These are phyloP conservation scores for Aelia acuminata DNA, from an alignment of 2,888 invertebrate species.

Conservation along the genomic window DNA sequence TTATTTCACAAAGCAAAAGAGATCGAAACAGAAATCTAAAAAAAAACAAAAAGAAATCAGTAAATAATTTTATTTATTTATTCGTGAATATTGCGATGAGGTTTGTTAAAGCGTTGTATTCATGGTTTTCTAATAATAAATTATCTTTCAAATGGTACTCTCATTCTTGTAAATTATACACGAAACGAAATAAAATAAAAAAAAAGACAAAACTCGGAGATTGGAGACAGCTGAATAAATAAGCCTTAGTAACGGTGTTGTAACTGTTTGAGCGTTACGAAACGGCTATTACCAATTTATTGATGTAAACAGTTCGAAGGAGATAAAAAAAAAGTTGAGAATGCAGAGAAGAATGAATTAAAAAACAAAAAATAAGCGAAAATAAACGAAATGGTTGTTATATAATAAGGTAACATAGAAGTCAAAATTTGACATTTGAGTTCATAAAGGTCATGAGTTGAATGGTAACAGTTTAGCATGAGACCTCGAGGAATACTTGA, in stretches of 20 bases:
- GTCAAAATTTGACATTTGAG: conserved; percentile 2
- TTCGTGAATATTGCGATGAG: no score
- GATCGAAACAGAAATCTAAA: no score
- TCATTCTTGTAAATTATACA: background rate
- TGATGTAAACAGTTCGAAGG: conserved; percentile 3
- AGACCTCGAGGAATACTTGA: background rate
- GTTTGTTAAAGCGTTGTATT: no score
- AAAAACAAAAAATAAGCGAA: background rate
- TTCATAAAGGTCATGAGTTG: background rate
- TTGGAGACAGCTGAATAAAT: background rate
- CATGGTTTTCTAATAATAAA: no score
- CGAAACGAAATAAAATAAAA: background rate
- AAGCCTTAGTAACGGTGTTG: background rate
- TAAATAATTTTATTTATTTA: no score
- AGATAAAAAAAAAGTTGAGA: no score
- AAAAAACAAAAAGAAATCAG: no score
- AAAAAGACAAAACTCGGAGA: background rate
- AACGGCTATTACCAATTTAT: conserved; percentile 28
- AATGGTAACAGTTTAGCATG: conserved; percentile 14
- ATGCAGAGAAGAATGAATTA: background rate
- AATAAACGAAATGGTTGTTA: background rate
- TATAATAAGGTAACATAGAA: background rate
- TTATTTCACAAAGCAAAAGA: no score
- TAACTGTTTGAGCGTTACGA: conserved; percentile 25
- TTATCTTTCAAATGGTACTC: no score